phyloP scores from a whole-genome alignment of 2,797 vertebrate species.

The Tenualosa ilisha region DNA sequence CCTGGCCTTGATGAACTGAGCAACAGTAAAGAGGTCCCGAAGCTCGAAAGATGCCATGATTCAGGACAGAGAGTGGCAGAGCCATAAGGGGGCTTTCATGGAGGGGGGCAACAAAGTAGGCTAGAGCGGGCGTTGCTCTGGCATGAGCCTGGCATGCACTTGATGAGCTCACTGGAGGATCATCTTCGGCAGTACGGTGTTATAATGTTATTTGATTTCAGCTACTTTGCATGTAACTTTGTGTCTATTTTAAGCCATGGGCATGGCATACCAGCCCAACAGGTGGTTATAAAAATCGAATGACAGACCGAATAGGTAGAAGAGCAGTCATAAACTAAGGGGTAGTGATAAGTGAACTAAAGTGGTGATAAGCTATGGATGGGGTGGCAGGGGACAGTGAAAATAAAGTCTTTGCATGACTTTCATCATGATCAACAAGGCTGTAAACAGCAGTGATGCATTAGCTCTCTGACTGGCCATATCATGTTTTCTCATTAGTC shows the following conservation, averaged over 20 bases:
- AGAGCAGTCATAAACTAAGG: not conserved
- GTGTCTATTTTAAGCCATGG: conserved; percentile 18
- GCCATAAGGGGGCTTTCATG: not conserved
- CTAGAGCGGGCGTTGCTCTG: conserved; percentile 29
- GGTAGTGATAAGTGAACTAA: not conserved
- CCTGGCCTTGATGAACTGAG: conserved; percentile 59
- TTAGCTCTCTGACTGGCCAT: not conserved
- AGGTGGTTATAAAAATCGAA: not conserved
- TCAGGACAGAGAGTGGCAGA: not conserved
- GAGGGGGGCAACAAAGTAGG: conserved; percentile 13
- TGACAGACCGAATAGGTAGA: too few relatives aligned
- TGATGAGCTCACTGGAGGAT: conserved; percentile 50
- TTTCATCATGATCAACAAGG: not conserved
- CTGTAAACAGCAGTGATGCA: conserved; percentile 1
- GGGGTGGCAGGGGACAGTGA: not conserved
- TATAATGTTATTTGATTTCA: conserved; percentile 32
- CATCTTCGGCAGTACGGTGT: conserved; percentile 39
- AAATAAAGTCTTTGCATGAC: not conserved
- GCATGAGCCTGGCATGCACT: conserved; percentile 39
- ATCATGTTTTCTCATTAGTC: conserved; percentile 16
- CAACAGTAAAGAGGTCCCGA: conserved; percentile 53
- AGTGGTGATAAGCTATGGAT: not conserved
- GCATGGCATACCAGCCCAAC: conserved; percentile 6
- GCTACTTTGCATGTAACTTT: conserved; percentile 15
- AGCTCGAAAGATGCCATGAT: conserved; percentile 47